Base-by-base conservation (phyloP, 2,888 invertebrate genomes). In the Pteria penguin region DNA sequence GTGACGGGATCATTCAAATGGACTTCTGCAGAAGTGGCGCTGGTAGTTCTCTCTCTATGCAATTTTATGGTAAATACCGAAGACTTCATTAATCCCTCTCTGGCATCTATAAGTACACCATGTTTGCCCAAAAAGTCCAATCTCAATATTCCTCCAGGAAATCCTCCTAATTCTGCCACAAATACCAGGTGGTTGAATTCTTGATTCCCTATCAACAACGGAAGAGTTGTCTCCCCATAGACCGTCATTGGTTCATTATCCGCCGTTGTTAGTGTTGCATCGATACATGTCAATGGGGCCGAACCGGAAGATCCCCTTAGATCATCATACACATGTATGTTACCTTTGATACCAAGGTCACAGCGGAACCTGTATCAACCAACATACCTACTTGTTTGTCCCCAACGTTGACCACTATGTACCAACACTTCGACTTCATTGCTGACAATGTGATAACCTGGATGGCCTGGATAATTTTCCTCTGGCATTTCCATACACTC, bases 71-170 rank as follows among this genome's bases (percentile, higher is more conserved):
- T 1, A 71, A 71, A 62, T 14, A 33, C 18, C 11, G 70, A 61
- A 14, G 54, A 71, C 24, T 22, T 62, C 52, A 71, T 27, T 31
- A 45, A 29, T 62, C 70, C 70, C 36, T 27, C 36, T 29, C 70
- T 36, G 26, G 70, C 45, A 29, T 70, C 36, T 33, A 70, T 45
- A 3, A 60, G 27, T 18, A 60, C 33, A 5, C 58, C 54, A 27
- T 71, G 33, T 61, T 71, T 32, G 27, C 61, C 32, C 29, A 62
- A 22, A 71, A 71, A 62, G 54, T 71, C 62, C 24, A 71, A 33
- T 29, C 70, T 62, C n/a, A 61, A 54, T 62, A 71, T 71, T 14
- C 45, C 45, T 29, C 62, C 70, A 4, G 58, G 36, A 22, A 71
- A 29, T 14, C 61, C 54, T 11, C 70, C 70, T 52, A 69, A 45